These are phyloP conservation scores for Drosophila tsacasi DNA, from an alignment of 1,140 invertebrate genomes.

Conservation along the genomic window DNA sequence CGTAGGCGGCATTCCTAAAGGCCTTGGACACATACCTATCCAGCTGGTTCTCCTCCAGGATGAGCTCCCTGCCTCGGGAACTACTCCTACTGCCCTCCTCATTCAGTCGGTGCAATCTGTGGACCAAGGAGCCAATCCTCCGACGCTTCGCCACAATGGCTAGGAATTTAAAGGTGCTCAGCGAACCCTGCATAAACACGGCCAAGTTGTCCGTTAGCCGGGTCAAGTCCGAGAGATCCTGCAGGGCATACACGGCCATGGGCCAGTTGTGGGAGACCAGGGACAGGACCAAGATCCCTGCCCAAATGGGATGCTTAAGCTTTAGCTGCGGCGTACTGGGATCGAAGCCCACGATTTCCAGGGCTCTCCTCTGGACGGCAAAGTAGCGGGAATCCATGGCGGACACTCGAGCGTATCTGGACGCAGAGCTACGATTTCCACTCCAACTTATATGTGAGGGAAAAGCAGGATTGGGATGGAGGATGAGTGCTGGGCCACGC, in stretches of 20 bases:
- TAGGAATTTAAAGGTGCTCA: conserved; percentile 46
- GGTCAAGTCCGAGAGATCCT: conserved; percentile 36
- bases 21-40: conserved; percentile 35
- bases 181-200: conserved; percentile 30
- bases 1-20: conserved; percentile 40
- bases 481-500: not conserved
- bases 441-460: conserved; percentile 6
- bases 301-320: conserved; percentile 43
- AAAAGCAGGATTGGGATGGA: not conserved
- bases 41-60: conserved; percentile 32
- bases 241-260: conserved; percentile 44
- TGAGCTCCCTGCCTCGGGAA: not conserved
- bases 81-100: not conserved
- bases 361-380: conserved; percentile 43
- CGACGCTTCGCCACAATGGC: conserved; percentile 33
- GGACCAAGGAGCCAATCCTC: conserved; percentile 18
- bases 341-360: conserved; percentile 49
- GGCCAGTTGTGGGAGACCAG: conserved; percentile 51
- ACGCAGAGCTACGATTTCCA: not conserved
- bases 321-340: conserved; percentile 1
- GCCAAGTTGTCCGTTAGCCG: conserved; percentile 39
- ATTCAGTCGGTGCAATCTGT: conserved; percentile 40
- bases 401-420: conserved; percentile 13
- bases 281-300: conserved; percentile 21
- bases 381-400: conserved; percentile 48